These are phyloP conservation scores for Drosophila tripunctata DNA, from an alignment of 2,888 invertebrate genomes.

Conservation along the genomic window DNA sequence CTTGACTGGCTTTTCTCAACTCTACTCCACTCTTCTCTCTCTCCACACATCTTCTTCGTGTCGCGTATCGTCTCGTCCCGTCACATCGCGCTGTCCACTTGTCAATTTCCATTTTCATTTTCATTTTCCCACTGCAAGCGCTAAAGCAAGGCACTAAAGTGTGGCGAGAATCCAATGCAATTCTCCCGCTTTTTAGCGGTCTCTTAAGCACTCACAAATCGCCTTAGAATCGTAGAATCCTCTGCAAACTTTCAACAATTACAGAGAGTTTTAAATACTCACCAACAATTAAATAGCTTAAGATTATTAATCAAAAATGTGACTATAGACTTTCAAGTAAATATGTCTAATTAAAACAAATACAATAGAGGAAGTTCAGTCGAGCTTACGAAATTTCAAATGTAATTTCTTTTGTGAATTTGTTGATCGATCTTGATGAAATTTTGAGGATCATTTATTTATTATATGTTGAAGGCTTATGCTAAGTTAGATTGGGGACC, in stretches of 20 bases:
- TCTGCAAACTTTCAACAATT: slow-evolving; percentile 6
- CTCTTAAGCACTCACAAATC: slow-evolving; percentile 13
- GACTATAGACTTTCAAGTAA: too few species aligned
- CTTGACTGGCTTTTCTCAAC: slow-evolving; percentile 41
- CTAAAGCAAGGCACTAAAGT: not conserved
- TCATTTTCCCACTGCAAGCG: slow-evolving; percentile 30
- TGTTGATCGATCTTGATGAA: too few species aligned
- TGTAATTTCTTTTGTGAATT: too few species aligned
- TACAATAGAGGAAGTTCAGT: too few species aligned
- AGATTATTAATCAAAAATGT: too few species aligned
- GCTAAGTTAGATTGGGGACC: too few species aligned
- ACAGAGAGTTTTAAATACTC: not conserved
- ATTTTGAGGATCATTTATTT: too few species aligned
- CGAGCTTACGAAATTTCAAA: too few species aligned
- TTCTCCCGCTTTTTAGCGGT: not conserved
- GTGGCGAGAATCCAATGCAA: not conserved
- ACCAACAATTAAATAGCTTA: too few species aligned
- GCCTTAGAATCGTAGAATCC: slow-evolving; percentile 9
- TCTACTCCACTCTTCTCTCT: not conserved
- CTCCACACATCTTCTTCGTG: not conserved
- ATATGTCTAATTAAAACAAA: too few species aligned
- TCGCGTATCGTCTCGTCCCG: not conserved
- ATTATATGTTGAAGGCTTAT: too few species aligned
- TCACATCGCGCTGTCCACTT: slow-evolving; percentile 47
- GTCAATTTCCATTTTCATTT: slow-evolving; percentile 70